These are phyloP conservation scores for Adoxophyes honmai DNA, from an alignment of 1,140 invertebrate genomes.

Conservation along the genomic window DNA sequence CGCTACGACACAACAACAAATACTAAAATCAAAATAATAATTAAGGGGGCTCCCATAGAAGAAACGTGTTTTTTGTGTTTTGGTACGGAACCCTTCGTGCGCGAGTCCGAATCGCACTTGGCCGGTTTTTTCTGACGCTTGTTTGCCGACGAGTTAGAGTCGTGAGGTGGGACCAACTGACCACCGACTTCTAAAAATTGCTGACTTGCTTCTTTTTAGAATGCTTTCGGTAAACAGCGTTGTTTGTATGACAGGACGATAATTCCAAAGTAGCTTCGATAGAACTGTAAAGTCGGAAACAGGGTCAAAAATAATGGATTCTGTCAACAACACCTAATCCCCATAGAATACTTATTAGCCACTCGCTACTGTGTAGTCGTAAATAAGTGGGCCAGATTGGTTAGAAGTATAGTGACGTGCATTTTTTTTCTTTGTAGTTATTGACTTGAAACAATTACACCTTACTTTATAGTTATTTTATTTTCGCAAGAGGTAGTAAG, in stretches of 20 bases:
- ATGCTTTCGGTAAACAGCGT: neutral
- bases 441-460: too few species aligned
- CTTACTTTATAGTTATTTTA: too few species aligned
- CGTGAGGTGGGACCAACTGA: neutral
- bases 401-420: neutral
- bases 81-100: too few species aligned
- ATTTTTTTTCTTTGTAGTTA: too few species aligned
- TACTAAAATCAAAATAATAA: too few species aligned
- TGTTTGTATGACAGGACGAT: neutral
- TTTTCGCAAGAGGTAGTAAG: too few species aligned
- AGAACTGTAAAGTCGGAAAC: neutral
- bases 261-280: too few species aligned
- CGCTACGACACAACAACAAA: too few species aligned
- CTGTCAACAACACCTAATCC: slow-evolving; percentile 14
- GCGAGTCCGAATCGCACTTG: too few species aligned
- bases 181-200: neutral
- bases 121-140: neutral
- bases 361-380: neutral
- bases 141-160: neutral
- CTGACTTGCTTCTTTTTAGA: neutral
- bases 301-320: slow-evolving; percentile 7
- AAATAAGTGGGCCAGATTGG: neutral
- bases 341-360: neutral
- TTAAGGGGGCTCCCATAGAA: too few species aligned
- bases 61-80: too few species aligned